Conservation (phyloP, 2,113 vertebrate species). For the Sphyrna mokarran region DNA sequence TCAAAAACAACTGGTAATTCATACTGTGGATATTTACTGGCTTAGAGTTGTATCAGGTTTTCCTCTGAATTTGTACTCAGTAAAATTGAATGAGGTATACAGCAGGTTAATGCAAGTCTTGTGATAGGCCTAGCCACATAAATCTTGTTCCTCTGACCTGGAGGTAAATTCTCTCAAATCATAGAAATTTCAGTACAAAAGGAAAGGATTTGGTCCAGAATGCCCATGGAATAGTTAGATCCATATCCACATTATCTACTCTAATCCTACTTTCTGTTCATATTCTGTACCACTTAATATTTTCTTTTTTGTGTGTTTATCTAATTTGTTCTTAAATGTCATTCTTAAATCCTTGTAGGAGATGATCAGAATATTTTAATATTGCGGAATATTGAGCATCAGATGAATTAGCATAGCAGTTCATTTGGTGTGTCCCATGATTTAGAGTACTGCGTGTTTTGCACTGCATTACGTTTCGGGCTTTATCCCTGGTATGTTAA, state of each 20-base stretch:
- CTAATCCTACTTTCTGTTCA: neutral
- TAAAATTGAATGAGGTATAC: neutral
- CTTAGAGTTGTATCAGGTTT: neutral
- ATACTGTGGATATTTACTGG: neutral
- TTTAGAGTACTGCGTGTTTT: neutral
- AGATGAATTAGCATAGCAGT: neutral
- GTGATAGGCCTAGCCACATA: neutral
- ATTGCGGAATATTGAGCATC: neutral
- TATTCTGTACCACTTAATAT: neutral
- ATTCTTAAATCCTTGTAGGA: neutral
- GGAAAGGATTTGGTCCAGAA: neutral
- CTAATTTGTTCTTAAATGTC: slow-evolving; percentile 20
- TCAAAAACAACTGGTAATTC: neutral
- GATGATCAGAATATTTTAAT: slow-evolving; percentile 24
- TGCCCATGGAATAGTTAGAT: neutral
- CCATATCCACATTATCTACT: neutral
- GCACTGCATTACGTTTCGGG: neutral
- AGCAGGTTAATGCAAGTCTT: neutral
- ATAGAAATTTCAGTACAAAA: neutral
- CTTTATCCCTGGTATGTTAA: neutral
- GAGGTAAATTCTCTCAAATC: neutral
- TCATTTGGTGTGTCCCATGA: neutral
- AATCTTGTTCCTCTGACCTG: neutral
- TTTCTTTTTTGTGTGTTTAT: slow-evolving; percentile 5
- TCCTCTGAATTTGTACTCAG: neutral